Evolutionary conservation across 2,113 vertebrate genomes (phyloP), one percentile per base, ranked within the genome.

Genomic region (Silurus glanis): DNA sequence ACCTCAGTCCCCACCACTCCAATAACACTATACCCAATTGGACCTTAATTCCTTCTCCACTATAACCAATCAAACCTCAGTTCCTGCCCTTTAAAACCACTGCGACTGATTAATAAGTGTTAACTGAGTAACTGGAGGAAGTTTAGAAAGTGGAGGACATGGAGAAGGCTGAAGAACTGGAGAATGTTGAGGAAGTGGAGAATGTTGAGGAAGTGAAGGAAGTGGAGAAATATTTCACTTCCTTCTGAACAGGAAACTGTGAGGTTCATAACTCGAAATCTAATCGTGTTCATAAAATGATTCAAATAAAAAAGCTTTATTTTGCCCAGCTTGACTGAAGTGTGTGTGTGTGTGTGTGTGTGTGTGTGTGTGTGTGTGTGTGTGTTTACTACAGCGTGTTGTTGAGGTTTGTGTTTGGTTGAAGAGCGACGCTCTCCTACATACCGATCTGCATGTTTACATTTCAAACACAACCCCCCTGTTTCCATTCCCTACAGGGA

Each of bases 391-490:
- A 28, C 25, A 28, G 55, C 51, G 2, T 81, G 53, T 88, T 88
- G 89, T 84, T 85, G 19, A 67, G 64, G 21, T 62, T 80, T 19
- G 47, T 16, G 17, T 53, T 45, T 80, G 47, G 74, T 56, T 84
- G 17, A 84, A 72, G 82, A 59, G 86, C 61, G 58, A 87, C 5
- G 55, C 25, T 79, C 86, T 84, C 83, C 84, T 62, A 87, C 55
- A 37, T 37, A 62, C 84, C 25, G 55, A 71, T 76, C 80, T 62
- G 47, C 69, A 28, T 92, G 92, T 94, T 94, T 93, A 93, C 89
- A 89, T 92, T 91, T 85, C 78, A 86, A 72, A 74, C 62, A 64
- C 80, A 58, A 37, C 76, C 76, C n/a, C 75, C 85, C n/a, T 83
- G 82, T 90, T 91, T 90, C 83, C 85, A 89, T 87, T 88, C 91